phyloP scores from a whole-genome alignment of 2,113 vertebrate genomes.

The Nymphicus hollandicus region DNA sequence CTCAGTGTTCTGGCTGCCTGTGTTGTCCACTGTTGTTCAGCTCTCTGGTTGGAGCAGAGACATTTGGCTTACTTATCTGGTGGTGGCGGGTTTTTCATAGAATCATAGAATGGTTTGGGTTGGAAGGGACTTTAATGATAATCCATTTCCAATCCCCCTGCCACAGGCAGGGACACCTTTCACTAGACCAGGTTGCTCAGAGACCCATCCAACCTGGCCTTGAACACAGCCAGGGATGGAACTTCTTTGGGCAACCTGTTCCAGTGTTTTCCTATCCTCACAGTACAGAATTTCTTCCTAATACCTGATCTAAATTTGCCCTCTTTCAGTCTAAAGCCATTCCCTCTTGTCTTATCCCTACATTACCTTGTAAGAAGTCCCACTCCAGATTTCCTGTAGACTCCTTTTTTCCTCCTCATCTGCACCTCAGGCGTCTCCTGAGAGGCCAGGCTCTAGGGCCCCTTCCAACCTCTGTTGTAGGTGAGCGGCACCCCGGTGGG shows the following conservation, averaged over 20 bases:
- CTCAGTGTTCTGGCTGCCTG: fast-evolving
- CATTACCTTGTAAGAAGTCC: not conserved
- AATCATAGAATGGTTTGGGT: not conserved
- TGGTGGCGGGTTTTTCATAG: not conserved
- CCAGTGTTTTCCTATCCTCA: not conserved
- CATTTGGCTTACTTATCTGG: no score
- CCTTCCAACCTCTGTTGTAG: fast-evolving
- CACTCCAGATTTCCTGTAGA: not conserved
- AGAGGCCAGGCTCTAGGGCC: no score
- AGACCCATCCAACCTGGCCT: not conserved
- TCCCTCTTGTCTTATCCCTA: not conserved
- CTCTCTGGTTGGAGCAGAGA: no score
- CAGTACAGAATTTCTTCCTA: not conserved
- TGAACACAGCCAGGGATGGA: not conserved
- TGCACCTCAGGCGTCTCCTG: no score
- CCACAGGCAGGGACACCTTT: not conserved
- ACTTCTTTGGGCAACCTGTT: not conserved
- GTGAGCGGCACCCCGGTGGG: fast-evolving
- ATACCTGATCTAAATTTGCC: not conserved
- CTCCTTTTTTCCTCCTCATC: not conserved
- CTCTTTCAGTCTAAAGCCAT: not conserved
- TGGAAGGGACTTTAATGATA: no score
- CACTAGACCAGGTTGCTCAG: not conserved
- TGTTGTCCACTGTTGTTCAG: not conserved
- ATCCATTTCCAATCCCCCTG: not conserved